Evolutionary conservation across 2,113 vertebrate genomes (phyloP).

Genomic region (Ictidomys tridecemlineatus): DNA sequence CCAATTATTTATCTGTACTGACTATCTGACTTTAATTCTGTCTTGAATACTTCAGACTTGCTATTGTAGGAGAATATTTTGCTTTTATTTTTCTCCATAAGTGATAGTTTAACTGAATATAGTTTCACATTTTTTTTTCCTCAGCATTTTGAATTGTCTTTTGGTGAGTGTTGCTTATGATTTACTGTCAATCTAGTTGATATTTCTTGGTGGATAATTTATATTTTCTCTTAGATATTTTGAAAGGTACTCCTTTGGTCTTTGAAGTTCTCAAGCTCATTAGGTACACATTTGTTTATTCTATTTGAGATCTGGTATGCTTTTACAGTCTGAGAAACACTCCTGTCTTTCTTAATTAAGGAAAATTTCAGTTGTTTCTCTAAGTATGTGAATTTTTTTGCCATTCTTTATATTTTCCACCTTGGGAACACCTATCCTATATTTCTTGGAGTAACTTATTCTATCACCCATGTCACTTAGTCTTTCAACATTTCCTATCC

Average conservation of each 20-base stretch:
- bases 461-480: not conserved
- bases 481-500: not conserved
- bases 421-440: too few relatives aligned
- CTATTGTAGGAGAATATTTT: not conserved
- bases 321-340: not conserved
- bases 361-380: not conserved
- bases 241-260: not conserved
- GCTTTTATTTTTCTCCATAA: not conserved
- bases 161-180: not conserved
- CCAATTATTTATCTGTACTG: too few relatives aligned
- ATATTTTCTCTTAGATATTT: not conserved
- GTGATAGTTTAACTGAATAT: not conserved
- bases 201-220: not conserved
- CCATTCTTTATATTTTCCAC: not conserved
- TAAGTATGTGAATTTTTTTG: not conserved
- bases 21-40: too few relatives aligned
- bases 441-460: not conserved
- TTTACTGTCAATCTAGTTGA: not conserved
- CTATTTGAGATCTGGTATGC: not conserved
- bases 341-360: not conserved
- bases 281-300: not conserved
- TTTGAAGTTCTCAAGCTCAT: not conserved
- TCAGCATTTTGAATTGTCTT: conserved; percentile 15
- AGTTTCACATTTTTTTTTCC: not conserved
- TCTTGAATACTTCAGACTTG: not conserved